Percentiles rank a stretch among this genome's conserved stretches.
phyloP scores from a whole-genome alignment of 1,140 invertebrate genomes.

The Amphibalanus amphitrite region DNA sequence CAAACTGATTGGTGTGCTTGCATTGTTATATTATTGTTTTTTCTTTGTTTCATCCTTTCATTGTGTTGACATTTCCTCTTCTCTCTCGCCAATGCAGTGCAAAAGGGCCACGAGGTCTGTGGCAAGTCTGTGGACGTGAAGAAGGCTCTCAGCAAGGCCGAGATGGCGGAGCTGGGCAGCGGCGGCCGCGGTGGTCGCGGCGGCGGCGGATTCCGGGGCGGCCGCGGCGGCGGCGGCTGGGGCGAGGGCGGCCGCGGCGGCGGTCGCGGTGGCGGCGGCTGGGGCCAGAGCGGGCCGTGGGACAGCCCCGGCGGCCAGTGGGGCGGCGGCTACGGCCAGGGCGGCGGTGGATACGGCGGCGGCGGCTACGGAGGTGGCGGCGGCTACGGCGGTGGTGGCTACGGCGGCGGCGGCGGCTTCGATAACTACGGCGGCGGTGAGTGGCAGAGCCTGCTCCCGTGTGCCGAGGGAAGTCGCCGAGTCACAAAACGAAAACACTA shows the following conservation, averaged over 20 bases:
- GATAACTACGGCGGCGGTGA: not conserved
- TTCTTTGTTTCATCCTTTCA: no score
- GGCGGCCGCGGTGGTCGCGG: constrained; percentile 21
- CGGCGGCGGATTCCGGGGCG: constrained; percentile 18
- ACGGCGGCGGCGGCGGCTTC: not conserved
- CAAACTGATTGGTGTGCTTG: no score
- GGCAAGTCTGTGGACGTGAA: no score
- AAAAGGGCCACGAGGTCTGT: no score
- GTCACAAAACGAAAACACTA: no score
- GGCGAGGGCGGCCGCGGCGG: constrained; percentile 21
- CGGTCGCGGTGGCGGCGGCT: constrained; percentile 18
- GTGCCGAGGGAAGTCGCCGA: no score
- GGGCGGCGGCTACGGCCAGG: constrained; percentile 16
- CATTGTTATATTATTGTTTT: no score
- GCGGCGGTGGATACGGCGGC: constrained; percentile 14
- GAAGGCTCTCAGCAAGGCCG: no score
- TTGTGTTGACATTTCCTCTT: no score
- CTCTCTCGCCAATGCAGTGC: no score
- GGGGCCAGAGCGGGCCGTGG: constrained; percentile 18
- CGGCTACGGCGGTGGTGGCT: not conserved
- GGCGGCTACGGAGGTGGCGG: not conserved
- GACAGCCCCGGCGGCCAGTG: constrained; percentile 17
- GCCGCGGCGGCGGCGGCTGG: constrained; percentile 18
- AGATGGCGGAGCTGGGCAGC: constrained; percentile 36
- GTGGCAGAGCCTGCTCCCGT: no score